These are phyloP conservation scores for Drosophila obscura DNA, from an alignment of 1,140 invertebrate genomes.

Conservation along the genomic window DNA sequence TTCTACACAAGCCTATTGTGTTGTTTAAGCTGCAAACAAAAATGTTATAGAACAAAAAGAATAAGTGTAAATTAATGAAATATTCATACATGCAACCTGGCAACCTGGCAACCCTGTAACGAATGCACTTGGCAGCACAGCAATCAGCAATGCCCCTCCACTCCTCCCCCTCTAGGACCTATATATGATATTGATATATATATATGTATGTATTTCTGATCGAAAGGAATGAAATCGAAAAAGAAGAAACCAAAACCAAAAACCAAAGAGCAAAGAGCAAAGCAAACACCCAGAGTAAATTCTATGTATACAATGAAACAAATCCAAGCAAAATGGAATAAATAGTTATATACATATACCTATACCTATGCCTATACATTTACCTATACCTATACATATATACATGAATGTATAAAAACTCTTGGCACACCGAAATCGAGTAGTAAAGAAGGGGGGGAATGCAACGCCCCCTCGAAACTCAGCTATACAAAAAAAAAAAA, in stretches of 20 bases:
- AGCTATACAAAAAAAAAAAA: slow-evolving; percentile 7
- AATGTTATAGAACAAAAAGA: slow-evolving; percentile 30
- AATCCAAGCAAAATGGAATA: neutral
- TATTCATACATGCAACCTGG: slow-evolving; percentile 12
- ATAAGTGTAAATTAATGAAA: slow-evolving; percentile 55
- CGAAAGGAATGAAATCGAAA: neutral
- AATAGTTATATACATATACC: slow-evolving; percentile 9
- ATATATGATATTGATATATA: slow-evolving; percentile 5
- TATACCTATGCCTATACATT: neutral
- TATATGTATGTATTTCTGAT: neutral
- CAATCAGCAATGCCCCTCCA: slow-evolving; percentile 24
- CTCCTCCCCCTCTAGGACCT: neutral
- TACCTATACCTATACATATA: neutral
- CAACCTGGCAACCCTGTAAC: slow-evolving; percentile 7
- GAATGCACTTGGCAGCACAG: slow-evolving; percentile 17
- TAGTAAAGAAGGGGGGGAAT: no score
- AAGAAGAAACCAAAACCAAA: neutral
- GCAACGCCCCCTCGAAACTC: no score
- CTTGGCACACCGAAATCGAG: slow-evolving; percentile 27
- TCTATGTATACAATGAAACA: slow-evolving; percentile 33
- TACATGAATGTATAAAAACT: slow-evolving; percentile 35
- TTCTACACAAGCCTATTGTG: slow-evolving; percentile 24
- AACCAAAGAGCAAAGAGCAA: slow-evolving; percentile 40
- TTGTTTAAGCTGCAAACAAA: slow-evolving; percentile 15
- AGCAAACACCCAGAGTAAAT: slow-evolving; percentile 34